A percentile compares a stretch with the other conserved stretches of the same genome.
Conservation (phyloP, 2,888 invertebrate species). For the Himalopsyche tibetana region DNA sequence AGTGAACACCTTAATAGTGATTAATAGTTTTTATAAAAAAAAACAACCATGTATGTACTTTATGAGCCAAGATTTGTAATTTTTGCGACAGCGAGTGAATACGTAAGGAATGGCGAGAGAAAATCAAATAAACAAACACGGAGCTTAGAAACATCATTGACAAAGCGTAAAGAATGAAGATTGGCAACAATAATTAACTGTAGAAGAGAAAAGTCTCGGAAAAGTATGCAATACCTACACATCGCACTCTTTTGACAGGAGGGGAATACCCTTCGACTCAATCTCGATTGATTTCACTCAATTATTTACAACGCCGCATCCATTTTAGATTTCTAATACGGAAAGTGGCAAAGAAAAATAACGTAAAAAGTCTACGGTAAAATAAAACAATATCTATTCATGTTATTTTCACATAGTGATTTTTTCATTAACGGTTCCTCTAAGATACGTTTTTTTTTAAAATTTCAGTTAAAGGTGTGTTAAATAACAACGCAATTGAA, state of each 20-base stretch:
- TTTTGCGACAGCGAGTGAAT: no score
- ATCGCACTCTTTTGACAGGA: conserved; percentile 1
- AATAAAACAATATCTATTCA: background rate
- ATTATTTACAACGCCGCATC: conserved; percentile 40
- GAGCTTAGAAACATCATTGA: background rate
- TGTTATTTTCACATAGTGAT: background rate
- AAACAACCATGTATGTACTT: no score
- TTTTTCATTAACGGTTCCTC: no score
- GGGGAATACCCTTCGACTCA: conserved; percentile 20
- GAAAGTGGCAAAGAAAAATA: conserved; percentile 10
- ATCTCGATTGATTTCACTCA: conserved; percentile 43
- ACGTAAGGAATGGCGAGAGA: background rate
- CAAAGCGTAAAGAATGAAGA: conserved; percentile 31
- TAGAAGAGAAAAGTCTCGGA: background rate
- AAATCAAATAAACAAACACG: conserved; percentile 1
- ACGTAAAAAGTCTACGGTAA: background rate
- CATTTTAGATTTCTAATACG: conserved; percentile 22
- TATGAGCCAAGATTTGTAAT: no score
- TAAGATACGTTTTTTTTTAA: no score
- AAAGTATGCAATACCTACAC: background rate
- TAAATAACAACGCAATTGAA: no score
- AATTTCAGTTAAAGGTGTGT: no score
- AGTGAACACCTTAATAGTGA: no score
- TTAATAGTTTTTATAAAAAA: no score
- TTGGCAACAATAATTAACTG: conserved; percentile 28